A percentile compares a stretch with the other conserved stretches of the same genome.
Evolutionary conservation across 2,888 invertebrate species (phyloP).

Genomic region (Heliconius charithonia): DNA sequence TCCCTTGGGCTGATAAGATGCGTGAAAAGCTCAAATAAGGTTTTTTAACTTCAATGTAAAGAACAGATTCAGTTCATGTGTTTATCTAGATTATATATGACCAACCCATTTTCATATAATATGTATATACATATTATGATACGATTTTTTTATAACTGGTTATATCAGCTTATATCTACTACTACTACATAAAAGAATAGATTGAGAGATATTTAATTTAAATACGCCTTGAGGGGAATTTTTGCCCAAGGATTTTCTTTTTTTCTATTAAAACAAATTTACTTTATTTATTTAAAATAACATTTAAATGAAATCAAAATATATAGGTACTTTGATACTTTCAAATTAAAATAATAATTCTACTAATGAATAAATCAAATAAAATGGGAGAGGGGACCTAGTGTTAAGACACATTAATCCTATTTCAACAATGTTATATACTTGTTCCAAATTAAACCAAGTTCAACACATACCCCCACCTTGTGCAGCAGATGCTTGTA

Average conservation of each 20-base stretch:
- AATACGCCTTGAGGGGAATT: not conserved
- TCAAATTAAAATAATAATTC: not conserved
- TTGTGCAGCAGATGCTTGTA: no score
- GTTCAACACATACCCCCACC: no score
- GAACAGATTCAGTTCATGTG: not conserved
- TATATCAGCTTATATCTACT: not conserved
- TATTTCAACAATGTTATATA: not conserved
- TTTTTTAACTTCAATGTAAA: not conserved
- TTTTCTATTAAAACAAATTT: not conserved
- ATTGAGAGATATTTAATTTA: not conserved
- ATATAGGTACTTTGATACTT: not conserved
- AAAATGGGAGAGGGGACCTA: not conserved
- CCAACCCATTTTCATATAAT: no score
- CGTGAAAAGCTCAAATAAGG: not conserved
- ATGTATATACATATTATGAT: no score
- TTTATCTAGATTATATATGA: no score
- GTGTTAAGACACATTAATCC: not conserved
- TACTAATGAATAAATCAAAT: no score
- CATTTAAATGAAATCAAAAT: no score
- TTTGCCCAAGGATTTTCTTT: not conserved
- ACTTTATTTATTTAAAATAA: not conserved
- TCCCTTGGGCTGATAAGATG: slow-evolving; percentile 12
- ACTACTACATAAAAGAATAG: not conserved
- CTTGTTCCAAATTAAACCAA: no score
- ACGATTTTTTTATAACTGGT: not conserved